Percentiles rank a stretch among this genome's conserved stretches.
Evolutionary conservation across 2,888 invertebrate species (phyloP).

Genomic region (Julus scandinavius): DNA sequence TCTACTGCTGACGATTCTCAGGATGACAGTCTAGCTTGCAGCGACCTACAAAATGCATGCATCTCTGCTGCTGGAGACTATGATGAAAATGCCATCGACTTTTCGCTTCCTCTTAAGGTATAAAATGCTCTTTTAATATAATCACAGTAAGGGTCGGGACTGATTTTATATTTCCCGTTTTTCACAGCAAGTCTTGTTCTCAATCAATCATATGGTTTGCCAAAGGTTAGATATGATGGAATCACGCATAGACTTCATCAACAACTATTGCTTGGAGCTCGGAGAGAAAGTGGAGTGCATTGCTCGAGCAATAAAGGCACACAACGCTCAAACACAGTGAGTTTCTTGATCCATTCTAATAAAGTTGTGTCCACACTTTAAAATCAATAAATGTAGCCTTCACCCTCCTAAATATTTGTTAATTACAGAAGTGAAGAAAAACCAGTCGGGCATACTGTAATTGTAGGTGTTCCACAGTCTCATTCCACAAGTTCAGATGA

Average conservation of each 20-base stretch:
- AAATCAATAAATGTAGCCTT: not conserved
- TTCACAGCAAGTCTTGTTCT: slow-evolving; percentile 54
- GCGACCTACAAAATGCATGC: slow-evolving; percentile 12
- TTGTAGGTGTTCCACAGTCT: slow-evolving; percentile 54
- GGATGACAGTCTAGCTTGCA: slow-evolving; percentile 52
- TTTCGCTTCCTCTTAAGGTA: slow-evolving; percentile 55
- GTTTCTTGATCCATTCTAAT: not conserved
- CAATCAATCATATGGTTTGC: slow-evolving; percentile 50
- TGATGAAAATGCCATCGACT: slow-evolving; percentile 50
- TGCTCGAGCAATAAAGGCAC: slow-evolving; percentile 51
- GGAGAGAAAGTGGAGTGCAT: slow-evolving; percentile 55
- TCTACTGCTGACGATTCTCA: slow-evolving; percentile 54
- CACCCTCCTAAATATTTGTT: not conserved
- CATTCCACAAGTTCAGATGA: slow-evolving; percentile 43
- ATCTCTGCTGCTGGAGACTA: not conserved
- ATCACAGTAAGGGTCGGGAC: not conserved
- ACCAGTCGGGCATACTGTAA: slow-evolving; percentile 50
- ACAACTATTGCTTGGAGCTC: slow-evolving; percentile 54
- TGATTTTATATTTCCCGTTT: not conserved
- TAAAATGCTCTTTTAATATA: not conserved
- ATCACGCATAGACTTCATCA: slow-evolving; percentile 52
- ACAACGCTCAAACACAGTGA: slow-evolving; percentile 53
- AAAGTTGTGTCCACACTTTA: not conserved
- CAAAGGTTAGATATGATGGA: slow-evolving; percentile 55
- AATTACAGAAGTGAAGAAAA: slow-evolving; percentile 30